These are phyloP conservation scores for Cranoglanis bouderius DNA, from an alignment of 2,113 vertebrate species.

Conservation along the genomic window DNA sequence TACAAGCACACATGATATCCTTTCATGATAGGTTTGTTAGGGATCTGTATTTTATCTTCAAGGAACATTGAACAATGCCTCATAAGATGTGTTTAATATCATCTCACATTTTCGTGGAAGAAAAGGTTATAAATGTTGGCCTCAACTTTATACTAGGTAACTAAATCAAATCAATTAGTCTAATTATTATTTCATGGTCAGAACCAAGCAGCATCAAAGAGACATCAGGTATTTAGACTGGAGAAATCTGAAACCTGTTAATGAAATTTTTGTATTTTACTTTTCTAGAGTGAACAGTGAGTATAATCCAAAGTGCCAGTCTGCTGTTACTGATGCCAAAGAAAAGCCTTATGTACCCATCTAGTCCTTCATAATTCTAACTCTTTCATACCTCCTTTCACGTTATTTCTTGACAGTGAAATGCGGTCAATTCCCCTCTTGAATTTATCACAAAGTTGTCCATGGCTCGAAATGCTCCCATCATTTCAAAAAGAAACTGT, in stretches of 20 bases:
- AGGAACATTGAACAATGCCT: neutral
- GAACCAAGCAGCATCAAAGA: neutral
- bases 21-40: neutral
- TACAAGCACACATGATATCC: neutral
- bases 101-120: neutral
- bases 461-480: neutral
- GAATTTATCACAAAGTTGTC: constrained; percentile 21
- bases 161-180: neutral
- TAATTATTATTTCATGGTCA: neutral
- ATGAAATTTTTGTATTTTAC: neutral
- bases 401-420: neutral
- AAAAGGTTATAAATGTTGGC: neutral
- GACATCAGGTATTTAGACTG: neutral
- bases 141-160: neutral
- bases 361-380: constrained; percentile 1
- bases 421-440: neutral
- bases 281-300: neutral
- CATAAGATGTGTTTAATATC: neutral
- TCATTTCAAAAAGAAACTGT: neutral
- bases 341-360: neutral
- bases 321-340: constrained; percentile 1
- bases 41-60: neutral
- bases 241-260: neutral
- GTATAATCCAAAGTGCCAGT: neutral
- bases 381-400: neutral